Conservation (phyloP, 1,140 invertebrate genomes). For the Dendrolimus punctatus region DNA sequence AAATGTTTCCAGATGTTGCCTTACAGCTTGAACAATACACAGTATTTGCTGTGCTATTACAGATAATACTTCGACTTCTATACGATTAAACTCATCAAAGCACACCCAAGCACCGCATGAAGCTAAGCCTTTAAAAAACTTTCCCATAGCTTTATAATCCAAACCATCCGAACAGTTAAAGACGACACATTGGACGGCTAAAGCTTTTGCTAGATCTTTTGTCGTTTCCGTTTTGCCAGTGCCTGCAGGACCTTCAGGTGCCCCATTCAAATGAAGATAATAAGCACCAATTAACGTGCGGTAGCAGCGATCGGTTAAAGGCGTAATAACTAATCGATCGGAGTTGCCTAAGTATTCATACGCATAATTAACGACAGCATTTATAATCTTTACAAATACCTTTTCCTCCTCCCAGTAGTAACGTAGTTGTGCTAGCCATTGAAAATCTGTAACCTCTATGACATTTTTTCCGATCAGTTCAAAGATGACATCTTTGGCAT, state of each 20-base stretch:
- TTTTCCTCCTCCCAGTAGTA: constrained; percentile 92
- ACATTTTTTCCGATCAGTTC: constrained; percentile 81
- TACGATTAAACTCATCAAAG: constrained; percentile 94
- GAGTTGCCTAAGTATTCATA: constrained; percentile 94
- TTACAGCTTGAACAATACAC: constrained; percentile 86
- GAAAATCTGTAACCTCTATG: constrained; percentile 85
- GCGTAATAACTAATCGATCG: constrained; percentile 86
- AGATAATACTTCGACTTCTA: constrained; percentile 92
- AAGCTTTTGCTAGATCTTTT: constrained; percentile 91
- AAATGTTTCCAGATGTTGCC: constrained; percentile 79
- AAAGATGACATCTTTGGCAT: constrained; percentile 90
- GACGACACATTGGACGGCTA: constrained; percentile 92
- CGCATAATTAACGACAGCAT: constrained; percentile 88
- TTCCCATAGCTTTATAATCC: constrained; percentile 94
- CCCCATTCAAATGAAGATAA: constrained; percentile 89
- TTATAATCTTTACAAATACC: constrained; percentile 88
- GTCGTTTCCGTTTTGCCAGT: constrained; percentile 97
- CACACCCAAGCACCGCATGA: constrained; percentile 95
- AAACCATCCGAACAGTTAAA: constrained; percentile 95
- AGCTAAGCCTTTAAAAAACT: constrained; percentile 89
- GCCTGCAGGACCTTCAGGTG: constrained; percentile 91
- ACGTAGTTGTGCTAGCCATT: constrained; percentile 92
- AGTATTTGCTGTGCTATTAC: constrained; percentile 91
- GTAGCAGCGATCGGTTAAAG: constrained; percentile 91
- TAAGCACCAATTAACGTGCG: constrained; percentile 91